These are phyloP conservation scores for zebrafish (Danio rerio) DNA, from an alignment of 2,113 vertebrate species.

Conservation along the genomic window DNA sequence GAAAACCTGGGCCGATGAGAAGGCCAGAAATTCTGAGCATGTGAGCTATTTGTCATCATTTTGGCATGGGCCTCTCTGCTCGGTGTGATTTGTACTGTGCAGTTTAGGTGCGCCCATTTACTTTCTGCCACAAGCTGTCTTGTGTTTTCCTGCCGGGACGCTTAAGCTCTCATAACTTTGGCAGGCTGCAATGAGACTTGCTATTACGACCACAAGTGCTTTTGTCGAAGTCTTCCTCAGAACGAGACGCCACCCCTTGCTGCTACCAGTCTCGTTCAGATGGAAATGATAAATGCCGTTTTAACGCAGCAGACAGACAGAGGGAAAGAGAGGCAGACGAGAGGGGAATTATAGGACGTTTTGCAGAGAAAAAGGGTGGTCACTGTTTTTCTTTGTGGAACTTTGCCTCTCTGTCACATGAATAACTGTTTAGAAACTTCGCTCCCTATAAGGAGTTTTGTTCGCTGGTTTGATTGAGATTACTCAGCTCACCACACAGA, in stretches of 20 bases:
- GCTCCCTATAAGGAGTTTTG: constrained; percentile 48
- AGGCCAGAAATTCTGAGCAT: not conserved
- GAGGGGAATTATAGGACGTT: constrained; percentile 21
- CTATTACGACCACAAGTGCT: constrained; percentile 52
- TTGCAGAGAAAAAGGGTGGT: constrained; percentile 29
- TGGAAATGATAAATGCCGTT: constrained; percentile 57
- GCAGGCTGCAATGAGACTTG: constrained; percentile 31
- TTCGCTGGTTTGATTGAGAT: constrained; percentile 73
- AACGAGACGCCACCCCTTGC: constrained; percentile 50
- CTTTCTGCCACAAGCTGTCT: too few relatives aligned
- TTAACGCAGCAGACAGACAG: constrained; percentile 33
- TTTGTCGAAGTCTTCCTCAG: constrained; percentile 42
- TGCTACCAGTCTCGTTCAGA: constrained; percentile 56
- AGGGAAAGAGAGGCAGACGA: not conserved
- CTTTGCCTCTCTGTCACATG: constrained; percentile 31
- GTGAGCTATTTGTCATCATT: constrained; percentile 24
- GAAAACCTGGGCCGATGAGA: constrained; percentile 9
- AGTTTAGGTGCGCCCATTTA: constrained; percentile 2
- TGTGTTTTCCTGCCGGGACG: constrained; percentile 2
- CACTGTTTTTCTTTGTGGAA: constrained; percentile 45
- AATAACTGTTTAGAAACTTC: constrained; percentile 45
- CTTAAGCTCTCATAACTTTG: constrained; percentile 38
- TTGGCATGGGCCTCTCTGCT: not conserved
- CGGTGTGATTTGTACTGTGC: constrained; percentile 28
- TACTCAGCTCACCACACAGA: constrained; percentile 40